Evolutionary conservation across 2,888 invertebrate species (phyloP), one percentile per base, ranked within the genome.

Genomic region (Caenorhabditis sp.): DNA sequence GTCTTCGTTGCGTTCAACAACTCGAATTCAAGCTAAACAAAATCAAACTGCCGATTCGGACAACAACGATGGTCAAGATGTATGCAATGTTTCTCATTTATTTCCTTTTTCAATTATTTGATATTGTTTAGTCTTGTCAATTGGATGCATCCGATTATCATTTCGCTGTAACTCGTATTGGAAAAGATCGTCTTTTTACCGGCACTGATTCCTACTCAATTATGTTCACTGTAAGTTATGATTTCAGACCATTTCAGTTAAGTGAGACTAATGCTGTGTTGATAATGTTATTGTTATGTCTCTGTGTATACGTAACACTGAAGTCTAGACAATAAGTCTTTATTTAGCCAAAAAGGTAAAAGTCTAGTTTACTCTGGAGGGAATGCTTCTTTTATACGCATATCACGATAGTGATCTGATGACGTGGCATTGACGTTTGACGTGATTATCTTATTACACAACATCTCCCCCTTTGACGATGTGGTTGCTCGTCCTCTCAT

Each of bases 1-100:
- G 61, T 82, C 82, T n/a, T 77, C 82, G 21, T 73, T 82, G 17
- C 77, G 82, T 49, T 82, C 82, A 21, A 79, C 79, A 17, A 64
- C 75, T 37, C 68, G 67, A 37, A 49, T 66, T 36, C 62, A 67
- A 37, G 24, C 58, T 27, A 70, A 61, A 23, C 36, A 37, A 5
- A 23, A 62, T 36, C 55, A 66, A 37, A 62, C 59, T 12, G 62
- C 54, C 5, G 66, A 69, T 19, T 57, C 21, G 36, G 27, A 59
- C 27, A 62, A 69, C 24, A 43, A 43, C 14, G 43, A 43, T 43
- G 12, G 14, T n/a, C 54, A 26, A 54, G 54, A 26, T 23, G 26
- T 26, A 26, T 54, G 54, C 54, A 37, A 31, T 19, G 2, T 58
- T 24, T 24, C 23, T 21, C 24, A 58, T 26, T 26, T 21, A 50